A percentile compares a stretch with the other conserved stretches of the same genome.
These are phyloP conservation scores for Oryctes rhinoceros DNA, from an alignment of 1,140 invertebrate genomes.

Conservation along the genomic window DNA sequence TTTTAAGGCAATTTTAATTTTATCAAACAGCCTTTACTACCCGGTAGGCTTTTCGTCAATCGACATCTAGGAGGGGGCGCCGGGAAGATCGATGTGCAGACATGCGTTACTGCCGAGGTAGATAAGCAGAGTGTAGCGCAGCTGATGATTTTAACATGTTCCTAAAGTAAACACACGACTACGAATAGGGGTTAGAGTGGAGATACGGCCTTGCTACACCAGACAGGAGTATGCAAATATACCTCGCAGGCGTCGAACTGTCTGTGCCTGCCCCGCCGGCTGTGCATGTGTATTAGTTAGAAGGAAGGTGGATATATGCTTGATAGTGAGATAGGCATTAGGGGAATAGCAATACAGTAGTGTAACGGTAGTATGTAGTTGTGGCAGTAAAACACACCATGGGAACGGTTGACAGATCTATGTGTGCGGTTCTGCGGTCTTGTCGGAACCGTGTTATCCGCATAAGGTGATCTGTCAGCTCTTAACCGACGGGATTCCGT, in stretches of 20 bases:
- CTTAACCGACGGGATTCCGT: slow-evolving; percentile 29
- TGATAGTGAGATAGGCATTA: background rate
- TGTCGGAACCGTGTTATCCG: slow-evolving; percentile 28
- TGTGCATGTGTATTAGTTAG: no score
- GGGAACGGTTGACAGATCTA: slow-evolving; percentile 25
- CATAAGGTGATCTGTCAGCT: slow-evolving; percentile 33
- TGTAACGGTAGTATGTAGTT: background rate
- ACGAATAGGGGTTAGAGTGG: no score
- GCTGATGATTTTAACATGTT: slow-evolving; percentile 35
- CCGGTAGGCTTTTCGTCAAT: background rate
- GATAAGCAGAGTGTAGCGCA: background rate
- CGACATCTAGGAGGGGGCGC: background rate
- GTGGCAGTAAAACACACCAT: slow-evolving; percentile 25
- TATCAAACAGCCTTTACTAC: no score
- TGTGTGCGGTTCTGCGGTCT: slow-evolving; percentile 32
- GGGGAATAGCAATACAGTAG: background rate
- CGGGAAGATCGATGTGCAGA: background rate
- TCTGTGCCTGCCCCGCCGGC: background rate
- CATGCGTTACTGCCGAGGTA: background rate
- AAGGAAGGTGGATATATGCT: background rate
- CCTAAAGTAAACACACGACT: slow-evolving; percentile 16
- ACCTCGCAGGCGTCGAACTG: slow-evolving; percentile 26
- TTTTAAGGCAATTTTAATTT: no score
- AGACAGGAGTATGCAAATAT: background rate
- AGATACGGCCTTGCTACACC: background rate